Evolutionary conservation across 1,140 invertebrate genomes (phyloP).

Genomic region (Philopotamus ludificatus): DNA sequence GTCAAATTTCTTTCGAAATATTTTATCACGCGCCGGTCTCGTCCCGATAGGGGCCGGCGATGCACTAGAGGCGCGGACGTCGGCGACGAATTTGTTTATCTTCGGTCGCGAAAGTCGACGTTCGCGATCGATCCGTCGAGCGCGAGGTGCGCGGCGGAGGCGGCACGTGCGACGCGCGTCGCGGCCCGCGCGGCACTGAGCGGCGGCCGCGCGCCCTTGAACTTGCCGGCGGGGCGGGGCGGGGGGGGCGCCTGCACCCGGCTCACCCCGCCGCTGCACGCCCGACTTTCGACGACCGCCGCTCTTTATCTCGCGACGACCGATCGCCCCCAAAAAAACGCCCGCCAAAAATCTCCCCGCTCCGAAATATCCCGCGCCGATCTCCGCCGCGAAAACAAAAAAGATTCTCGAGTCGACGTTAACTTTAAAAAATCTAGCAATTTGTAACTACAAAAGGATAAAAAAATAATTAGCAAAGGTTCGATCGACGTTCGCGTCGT

Average conservation of each 20-base stretch:
- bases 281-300: background rate
- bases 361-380: too few relatives aligned
- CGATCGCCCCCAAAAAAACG: too few relatives aligned
- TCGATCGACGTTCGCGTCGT: too few relatives aligned
- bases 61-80: background rate
- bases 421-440: too few relatives aligned
- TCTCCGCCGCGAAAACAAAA: too few relatives aligned
- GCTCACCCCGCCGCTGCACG: background rate
- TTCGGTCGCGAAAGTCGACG: background rate
- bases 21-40: too few relatives aligned
- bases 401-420: too few relatives aligned
- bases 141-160: constrained; percentile 57
- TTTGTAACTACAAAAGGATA: too few relatives aligned
- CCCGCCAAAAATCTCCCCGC: too few relatives aligned
- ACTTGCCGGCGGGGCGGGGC: constrained; percentile 65
- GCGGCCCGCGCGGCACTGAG: constrained; percentile 41
- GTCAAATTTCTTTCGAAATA: too few relatives aligned
- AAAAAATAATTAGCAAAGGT: too few relatives aligned
- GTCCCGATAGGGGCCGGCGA: background rate
- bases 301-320: background rate
- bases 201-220: constrained; percentile 67
- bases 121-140: constrained; percentile 49
- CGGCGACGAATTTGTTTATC: background rate
- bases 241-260: background rate
- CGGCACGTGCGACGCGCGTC: constrained; percentile 52